A percentile compares a stretch with the other conserved stretches of the same genome.
Conservation (phyloP, 1,140 invertebrate genomes). For the Hormaphis cornu region DNA sequence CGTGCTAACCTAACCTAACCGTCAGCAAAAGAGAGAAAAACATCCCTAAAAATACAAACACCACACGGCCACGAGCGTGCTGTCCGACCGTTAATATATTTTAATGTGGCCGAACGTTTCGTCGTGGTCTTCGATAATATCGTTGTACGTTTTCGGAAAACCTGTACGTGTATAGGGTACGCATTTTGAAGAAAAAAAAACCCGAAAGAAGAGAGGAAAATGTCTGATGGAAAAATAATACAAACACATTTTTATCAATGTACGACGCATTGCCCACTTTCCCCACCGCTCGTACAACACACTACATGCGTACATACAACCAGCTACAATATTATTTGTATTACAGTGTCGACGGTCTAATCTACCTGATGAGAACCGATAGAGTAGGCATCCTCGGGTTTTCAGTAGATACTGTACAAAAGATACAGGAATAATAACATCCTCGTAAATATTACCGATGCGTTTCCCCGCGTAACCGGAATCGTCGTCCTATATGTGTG, state of each 20-base stretch:
- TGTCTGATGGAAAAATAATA: too few species aligned
- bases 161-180: background rate
- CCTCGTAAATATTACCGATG: too few species aligned
- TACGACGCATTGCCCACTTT: background rate
- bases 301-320: too few species aligned
- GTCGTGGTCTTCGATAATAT: background rate
- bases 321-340: background rate
- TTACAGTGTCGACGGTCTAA: too few species aligned
- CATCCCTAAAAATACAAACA: background rate
- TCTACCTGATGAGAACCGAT: too few species aligned
- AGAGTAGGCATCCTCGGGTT: too few species aligned
- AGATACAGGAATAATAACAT: too few species aligned
- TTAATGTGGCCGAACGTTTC: background rate
- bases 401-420: too few species aligned
- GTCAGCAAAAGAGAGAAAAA: background rate
- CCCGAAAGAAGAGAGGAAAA: background rate
- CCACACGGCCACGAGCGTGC: background rate
- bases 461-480: too few species aligned
- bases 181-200: too few species aligned
- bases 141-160: background rate
- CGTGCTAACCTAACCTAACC: background rate
- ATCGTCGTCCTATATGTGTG: too few species aligned
- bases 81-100: background rate
- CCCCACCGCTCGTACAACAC: too few species aligned
- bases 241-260: background rate